Evolutionary conservation across 2,113 vertebrate genomes (phyloP), one percentile per base, ranked within the genome.

Genomic region (Poecilia latipinna): DNA sequence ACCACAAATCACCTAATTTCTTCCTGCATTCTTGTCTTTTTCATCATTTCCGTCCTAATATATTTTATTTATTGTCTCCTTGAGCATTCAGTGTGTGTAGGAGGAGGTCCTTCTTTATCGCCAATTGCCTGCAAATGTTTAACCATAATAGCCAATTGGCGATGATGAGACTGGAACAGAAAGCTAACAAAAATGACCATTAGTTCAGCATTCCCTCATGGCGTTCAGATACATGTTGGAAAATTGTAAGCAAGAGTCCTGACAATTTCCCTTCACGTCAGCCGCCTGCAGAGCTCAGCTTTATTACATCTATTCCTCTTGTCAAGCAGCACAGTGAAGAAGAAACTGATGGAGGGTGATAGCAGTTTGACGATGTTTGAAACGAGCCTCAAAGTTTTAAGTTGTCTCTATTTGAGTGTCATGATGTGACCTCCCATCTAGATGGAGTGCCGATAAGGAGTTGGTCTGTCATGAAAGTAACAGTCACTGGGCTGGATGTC

Each of bases 321-420:
- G 73, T 78, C 65, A 74, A 28, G 29, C 19, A 39, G 42, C 63
- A 29, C 70, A 65, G 54, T 44, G 62, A 68, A 44, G 48, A 37
- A 66, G 48, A 37, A 66, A 61, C 24, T 83, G 80, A 85, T 82
- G 69, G 71, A 65, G 75, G 70, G 73, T 63, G 83, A 79, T 69
- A 54, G 77, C 68, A 63, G 61, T 57, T 66, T 65, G 60, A 35
- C 74, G 66, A 78, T 61, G 67, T 78, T 67, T 64, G 54, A 64
- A 67, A 26, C 4, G 42, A 31, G 60, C 57, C 63, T 82, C 48
- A 76, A 74, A 70, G 82, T 75, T 78, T 70, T 28, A 42, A 82
- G 60, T 42, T 42, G 80, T 82, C 80, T 86, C 31, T 11, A 61
- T 85, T 78, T 80, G 85, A 91, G 72, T 73, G 88, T 69, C 76